Evolutionary conservation across 2,113 vertebrate genomes (phyloP).

Genomic region (Lepisosteus osseus): DNA sequence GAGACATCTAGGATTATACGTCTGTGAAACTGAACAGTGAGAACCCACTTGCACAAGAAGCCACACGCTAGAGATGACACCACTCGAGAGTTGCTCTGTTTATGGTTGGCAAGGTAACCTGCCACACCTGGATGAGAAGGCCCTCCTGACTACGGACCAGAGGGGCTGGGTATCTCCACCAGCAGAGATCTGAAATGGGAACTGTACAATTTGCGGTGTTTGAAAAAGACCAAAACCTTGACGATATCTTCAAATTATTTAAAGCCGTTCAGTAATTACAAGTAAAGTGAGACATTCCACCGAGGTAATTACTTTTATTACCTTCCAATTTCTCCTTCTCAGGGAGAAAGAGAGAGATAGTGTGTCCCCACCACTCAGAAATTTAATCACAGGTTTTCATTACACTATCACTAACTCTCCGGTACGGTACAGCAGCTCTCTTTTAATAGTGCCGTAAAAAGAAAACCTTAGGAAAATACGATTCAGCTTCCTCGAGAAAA

Average conservation of each 20-base stretch:
- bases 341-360: conserved; percentile 69
- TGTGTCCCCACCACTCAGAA: conserved; percentile 58
- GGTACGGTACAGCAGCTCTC: conserved; percentile 70
- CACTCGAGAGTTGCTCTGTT: too few relatives aligned
- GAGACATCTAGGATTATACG: too few relatives aligned
- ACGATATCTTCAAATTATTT: conserved; percentile 57
- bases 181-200: background rate
- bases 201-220: background rate
- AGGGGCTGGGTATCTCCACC: background rate
- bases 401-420: conserved; percentile 71
- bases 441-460: conserved; percentile 66
- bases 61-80: too few relatives aligned
- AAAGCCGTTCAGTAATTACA: conserved; percentile 61
- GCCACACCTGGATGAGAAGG: too few relatives aligned
- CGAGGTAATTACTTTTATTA: conserved; percentile 90
- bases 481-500: background rate
- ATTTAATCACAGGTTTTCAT: conserved; percentile 85
- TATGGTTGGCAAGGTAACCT: too few relatives aligned
- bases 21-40: too few relatives aligned
- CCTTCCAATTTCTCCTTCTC: conserved; percentile 82
- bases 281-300: conserved; percentile 71
- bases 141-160: too few relatives aligned
- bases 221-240: conserved; percentile 1
- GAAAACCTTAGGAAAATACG: conserved; percentile 62
- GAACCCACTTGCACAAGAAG: too few relatives aligned